These are phyloP conservation scores for Hemiprocne comata DNA, from an alignment of 2,113 vertebrate species.

Conservation along the genomic window DNA sequence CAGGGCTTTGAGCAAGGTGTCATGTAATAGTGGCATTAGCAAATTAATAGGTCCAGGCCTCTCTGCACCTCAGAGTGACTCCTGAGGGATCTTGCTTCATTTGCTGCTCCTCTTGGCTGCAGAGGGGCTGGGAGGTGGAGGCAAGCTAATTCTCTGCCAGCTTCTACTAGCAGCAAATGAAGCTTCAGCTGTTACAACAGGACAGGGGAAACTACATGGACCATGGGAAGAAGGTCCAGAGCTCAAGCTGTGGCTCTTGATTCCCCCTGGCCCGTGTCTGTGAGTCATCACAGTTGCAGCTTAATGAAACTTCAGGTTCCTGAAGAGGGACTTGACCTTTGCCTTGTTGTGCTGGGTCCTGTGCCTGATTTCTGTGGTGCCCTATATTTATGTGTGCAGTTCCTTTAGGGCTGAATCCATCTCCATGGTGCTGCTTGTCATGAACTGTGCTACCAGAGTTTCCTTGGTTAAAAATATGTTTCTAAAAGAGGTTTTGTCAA, in stretches of 20 bases:
- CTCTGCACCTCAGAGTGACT: neutral
- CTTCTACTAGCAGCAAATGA: neutral
- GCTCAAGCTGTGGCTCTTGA: rapidly evolving
- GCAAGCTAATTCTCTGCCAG: neutral
- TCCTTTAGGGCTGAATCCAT: neutral
- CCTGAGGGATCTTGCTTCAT: neutral
- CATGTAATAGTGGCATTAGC: neutral
- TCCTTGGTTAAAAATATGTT: neutral
- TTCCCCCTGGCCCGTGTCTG: rapidly evolving
- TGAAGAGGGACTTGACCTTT: rapidly evolving
- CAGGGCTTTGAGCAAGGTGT: neutral
- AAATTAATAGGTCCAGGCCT: neutral
- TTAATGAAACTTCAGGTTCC: neutral
- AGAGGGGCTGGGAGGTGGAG: neutral
- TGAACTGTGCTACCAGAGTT: neutral
- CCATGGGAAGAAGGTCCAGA: neutral
- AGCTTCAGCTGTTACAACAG: neutral
- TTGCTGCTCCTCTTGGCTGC: neutral
- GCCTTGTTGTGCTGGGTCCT: neutral
- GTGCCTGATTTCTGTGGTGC: neutral
- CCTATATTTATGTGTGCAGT: rapidly evolving
- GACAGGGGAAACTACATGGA: neutral
- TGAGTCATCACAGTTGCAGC: neutral
- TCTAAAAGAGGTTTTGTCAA: rapidly evolving
- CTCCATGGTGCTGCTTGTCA: neutral